Evolutionary conservation across 2,888 invertebrate species (phyloP), one percentile per base, ranked within the genome.

Genomic region (Galerucella nymphaeae): DNA sequence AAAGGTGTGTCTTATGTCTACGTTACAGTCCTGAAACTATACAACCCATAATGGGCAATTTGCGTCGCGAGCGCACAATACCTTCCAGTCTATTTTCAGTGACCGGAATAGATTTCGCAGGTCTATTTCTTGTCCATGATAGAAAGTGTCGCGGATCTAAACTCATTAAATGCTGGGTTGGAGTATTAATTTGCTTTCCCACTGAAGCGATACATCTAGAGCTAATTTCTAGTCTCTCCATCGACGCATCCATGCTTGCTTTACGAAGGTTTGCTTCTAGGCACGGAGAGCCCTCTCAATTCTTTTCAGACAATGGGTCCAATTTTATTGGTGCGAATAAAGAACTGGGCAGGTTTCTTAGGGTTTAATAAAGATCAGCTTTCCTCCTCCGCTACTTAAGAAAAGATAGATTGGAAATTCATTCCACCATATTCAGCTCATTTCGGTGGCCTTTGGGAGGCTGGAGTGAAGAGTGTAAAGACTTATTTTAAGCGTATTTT

Each of bases 151-250:
- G 23, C 23, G 23, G 23, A 23, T 23, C 23, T 23, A 23, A 23
- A 23, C 23, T 23, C 23, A 23, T 23, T 23, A 23, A 23, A 23
- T 23, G 23, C 23, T 23, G 23, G 23, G 23, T 23, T 23, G 23
- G 23, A 23, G 23, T 23, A 23, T 23, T 23, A 2, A 23, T 23
- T 23, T 23, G 23, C 23, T 23, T 23, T 23, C 13, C 64, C 2
- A 66, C 70, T 5, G 66, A 73, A 10, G 78, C 78, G 0, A 68
- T 77, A 1, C 78, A 78, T 65, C 38, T 80, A 16, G 80, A 80
- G 53, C 45, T 76, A 8, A 77, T 76, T 1, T 67, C 69, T 3
- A 72, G 70, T 42, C 64, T 79, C 4, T 67, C 73, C n/a, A 73
- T 77, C 2, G 73, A 76, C 2, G 59, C 76, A 4, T 79, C 78